These are phyloP conservation scores for Agelas oroides DNA, from an alignment of 37 sponge, comb jelly and placozoan species.

Conservation along the genomic window DNA sequence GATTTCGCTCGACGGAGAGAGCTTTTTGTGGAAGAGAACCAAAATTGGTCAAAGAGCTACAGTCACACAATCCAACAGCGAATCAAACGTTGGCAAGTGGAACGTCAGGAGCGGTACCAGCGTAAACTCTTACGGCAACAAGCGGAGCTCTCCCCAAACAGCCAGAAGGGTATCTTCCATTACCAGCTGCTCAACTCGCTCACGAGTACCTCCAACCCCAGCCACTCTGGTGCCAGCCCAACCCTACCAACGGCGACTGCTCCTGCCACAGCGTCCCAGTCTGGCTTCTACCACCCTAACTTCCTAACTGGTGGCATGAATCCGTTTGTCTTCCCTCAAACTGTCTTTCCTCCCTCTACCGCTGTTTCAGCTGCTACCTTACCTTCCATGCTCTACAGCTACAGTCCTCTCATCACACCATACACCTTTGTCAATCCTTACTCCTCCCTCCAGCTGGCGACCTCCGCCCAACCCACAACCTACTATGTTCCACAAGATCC, in stretches of 20 bases:
- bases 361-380: background rate
- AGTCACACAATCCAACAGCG: constrained; percentile 21
- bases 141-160: background rate
- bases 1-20: constrained; percentile 45
- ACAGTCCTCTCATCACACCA: constrained; percentile 31
- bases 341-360: background rate
- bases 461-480: background rate
- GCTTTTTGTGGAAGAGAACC: constrained; percentile 60
- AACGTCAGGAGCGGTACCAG: background rate
- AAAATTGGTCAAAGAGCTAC: constrained; percentile 28
- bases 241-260: background rate
- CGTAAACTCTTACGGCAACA: background rate
- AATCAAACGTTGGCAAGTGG: constrained; percentile 14
- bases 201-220: background rate
- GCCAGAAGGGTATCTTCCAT: background rate
- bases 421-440: constrained; percentile 48
- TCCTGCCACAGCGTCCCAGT: background rate
- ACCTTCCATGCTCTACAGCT: constrained; percentile 27
- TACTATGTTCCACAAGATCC: background rate
- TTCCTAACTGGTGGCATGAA: background rate
- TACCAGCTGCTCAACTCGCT: constrained; percentile 24
- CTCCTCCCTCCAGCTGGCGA: background rate
- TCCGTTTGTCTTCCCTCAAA: constrained; percentile 24
- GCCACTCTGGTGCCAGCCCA: background rate
- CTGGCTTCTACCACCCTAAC: background rate